A percentile compares a stretch with the other conserved stretches of the same genome.
phyloP scores from a whole-genome alignment of 2,113 vertebrate species.

The Ranitomeya imitator region DNA sequence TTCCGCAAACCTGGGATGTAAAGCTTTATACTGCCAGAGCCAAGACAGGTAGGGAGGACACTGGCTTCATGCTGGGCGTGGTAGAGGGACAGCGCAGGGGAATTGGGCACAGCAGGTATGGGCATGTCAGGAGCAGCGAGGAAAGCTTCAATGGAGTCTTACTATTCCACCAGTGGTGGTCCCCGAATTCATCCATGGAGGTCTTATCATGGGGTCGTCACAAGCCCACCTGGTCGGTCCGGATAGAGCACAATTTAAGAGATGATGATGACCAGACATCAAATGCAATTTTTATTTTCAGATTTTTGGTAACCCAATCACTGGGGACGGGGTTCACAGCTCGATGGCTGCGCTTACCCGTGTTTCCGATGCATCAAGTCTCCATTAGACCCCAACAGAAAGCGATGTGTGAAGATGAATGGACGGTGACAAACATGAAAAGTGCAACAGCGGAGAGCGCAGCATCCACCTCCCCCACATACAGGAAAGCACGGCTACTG shows the following conservation, averaged over 20 bases:
- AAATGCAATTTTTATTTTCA: no score
- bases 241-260: no score
- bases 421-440: neutral
- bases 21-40: neutral
- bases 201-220: no score
- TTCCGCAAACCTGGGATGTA: neutral
- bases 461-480: no score
- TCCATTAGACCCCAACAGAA: neutral
- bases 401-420: neutral
- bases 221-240: no score
- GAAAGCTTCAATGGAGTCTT: neutral
- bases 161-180: neutral
- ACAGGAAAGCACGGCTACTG: slow-evolving; percentile 27
- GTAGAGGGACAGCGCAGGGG: neutral
- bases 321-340: no score
- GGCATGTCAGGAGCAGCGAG: neutral
- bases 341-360: no score
- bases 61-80: no score
- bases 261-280: no score
- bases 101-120: neutral
- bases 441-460: neutral
- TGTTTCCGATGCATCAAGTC: neutral
- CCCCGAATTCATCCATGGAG: no score
- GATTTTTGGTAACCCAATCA: no score
- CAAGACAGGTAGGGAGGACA: neutral